Base-by-base conservation (phyloP, 1,140 invertebrate genomes). In the Nixonia krombeini region DNA sequence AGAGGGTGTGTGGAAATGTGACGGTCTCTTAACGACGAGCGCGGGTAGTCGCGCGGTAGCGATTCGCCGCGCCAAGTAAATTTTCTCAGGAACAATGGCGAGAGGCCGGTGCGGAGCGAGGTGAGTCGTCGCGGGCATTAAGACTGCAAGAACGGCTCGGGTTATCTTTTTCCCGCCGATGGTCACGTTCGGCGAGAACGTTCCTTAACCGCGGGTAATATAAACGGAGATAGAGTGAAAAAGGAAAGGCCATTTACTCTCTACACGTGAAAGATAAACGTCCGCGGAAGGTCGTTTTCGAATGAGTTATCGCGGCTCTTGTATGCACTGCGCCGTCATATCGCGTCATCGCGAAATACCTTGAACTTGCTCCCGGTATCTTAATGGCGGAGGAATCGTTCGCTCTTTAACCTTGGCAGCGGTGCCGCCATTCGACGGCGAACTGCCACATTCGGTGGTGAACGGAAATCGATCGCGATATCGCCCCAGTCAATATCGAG, bases 261-360 rank as follows among this genome's bases (percentile, higher is more conserved):
- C 50, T 62, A 61, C 52, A 53, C 57, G 42, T 47, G 46, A 62
- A 64, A 78, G 74, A 74, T 78, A 78, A 78, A 78, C 70, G 76
- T 78, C 74, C 67, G 52, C 74, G 71, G 76, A 72, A 74, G 72
- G 74, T 74, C 74, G 72, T 75, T 73, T 58, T 58, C 52, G 59
- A 56, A 78, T 74, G 74, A 78, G 64, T 75, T 78, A 78, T 74
- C 70, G 50, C 70, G 59, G 56, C 55, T 63, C 47, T 17, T 41
- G 28, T 44, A 55, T 68, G 57, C 74, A 76, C 74, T 71, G 70
- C 59, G 61, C 58, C 63, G 53, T 69, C 70, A 59, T 72, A 78
- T 76, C 76, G 74, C 74, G 72, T 75, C 76, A 73, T 71, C 74
- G 68, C 33, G 51, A 31, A 37, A 63, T 63, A 63, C 29, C 29